A percentile compares a stretch with the other conserved stretches of the same genome.
These are phyloP conservation scores for Hololepta plana DNA, from an alignment of 2,888 invertebrate species.

Conservation along the genomic window DNA sequence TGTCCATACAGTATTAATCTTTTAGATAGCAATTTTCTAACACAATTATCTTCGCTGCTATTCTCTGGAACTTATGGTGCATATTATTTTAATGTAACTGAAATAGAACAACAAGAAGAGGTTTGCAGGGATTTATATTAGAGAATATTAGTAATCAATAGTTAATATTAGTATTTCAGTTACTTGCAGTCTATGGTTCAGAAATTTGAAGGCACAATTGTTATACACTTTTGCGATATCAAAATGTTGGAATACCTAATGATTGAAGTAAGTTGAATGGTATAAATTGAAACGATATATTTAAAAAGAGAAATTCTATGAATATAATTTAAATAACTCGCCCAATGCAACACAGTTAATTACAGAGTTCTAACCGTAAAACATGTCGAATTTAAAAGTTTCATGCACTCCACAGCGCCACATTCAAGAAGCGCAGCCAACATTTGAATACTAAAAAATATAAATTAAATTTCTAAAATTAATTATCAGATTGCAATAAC, in stretches of 20 bases:
- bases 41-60: too few species aligned
- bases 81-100: constrained; percentile 21
- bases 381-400: too few species aligned
- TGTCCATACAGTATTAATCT: constrained; percentile 4
- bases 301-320: not conserved
- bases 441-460: too few species aligned
- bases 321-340: not conserved
- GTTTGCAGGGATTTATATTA: constrained; percentile 10
- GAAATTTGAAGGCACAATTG: constrained; percentile 30
- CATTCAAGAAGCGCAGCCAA: too few species aligned
- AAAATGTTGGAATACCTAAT: constrained; percentile 36
- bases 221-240: constrained; percentile 35
- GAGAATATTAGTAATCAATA: constrained; percentile 2
- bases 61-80: too few species aligned
- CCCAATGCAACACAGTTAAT: not conserved
- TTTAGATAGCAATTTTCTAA: constrained; percentile 18
- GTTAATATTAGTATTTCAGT: constrained; percentile 30
- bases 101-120: constrained; percentile 17
- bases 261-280: constrained; percentile 29
- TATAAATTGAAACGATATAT: constrained; percentile 1
- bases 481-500: constrained; percentile 1
- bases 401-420: too few species aligned
- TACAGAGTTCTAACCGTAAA: too few species aligned
- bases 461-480: constrained; percentile 3
- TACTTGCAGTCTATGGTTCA: constrained; percentile 31